phyloP scores from a whole-genome alignment of 2,113 vertebrate genomes.

The Gavia stellata region DNA sequence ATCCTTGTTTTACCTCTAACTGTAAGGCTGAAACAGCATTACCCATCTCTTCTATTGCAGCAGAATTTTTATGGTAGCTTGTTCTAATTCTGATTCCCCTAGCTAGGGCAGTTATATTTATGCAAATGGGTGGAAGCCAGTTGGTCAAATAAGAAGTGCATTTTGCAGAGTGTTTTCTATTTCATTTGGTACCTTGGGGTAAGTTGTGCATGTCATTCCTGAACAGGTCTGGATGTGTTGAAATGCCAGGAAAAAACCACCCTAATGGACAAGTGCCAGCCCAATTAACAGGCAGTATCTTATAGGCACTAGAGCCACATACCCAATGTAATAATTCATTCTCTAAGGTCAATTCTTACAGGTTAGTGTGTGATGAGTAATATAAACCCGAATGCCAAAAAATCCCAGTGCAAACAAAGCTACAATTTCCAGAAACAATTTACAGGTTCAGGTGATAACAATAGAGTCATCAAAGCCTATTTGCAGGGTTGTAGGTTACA shows the following conservation, averaged over 20 bases:
- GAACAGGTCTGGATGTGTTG: not conserved
- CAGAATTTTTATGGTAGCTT: not conserved
- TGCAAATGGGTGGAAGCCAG: not conserved
- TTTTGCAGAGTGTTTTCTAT: not conserved
- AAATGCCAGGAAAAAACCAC: not conserved
- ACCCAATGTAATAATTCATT: not conserved
- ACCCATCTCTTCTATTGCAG: not conserved
- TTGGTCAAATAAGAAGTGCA: not conserved
- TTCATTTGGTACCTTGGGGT: not conserved
- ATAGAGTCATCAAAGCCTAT: not conserved
- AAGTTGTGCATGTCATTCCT: not conserved
- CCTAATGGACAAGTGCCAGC: not conserved
- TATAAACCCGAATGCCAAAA: not conserved
- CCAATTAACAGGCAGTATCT: not conserved
- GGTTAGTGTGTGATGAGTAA: not conserved
- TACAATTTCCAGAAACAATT: not conserved
- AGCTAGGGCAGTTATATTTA: not conserved
- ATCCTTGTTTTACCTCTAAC: not conserved
- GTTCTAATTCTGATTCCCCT: not conserved
- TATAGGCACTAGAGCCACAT: not conserved
- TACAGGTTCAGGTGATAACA: not conserved
- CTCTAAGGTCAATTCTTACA: not conserved
- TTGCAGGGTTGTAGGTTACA: not conserved
- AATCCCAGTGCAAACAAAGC: not conserved
- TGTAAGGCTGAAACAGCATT: not conserved